Conservation (phyloP, 2,797 vertebrate genomes). For the Hirundo rustica region DNA sequence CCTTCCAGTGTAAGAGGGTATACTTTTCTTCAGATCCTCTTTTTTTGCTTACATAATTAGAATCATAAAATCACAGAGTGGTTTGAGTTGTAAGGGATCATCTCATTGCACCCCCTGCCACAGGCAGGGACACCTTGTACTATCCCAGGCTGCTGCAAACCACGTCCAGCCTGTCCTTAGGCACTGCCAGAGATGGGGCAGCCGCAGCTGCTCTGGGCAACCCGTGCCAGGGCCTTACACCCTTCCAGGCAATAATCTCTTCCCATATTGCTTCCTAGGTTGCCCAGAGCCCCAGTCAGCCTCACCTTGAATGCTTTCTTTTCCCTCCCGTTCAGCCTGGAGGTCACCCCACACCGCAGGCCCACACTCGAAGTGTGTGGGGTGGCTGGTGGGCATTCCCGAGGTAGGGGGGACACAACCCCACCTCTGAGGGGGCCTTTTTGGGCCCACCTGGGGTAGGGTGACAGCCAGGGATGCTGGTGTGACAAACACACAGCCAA, state of each 20-base stretch:
- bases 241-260: background rate
- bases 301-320: background rate
- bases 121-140: too few species aligned
- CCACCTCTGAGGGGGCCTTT: background rate
- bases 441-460: fast-evolving
- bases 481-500: background rate
- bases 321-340: background rate
- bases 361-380: background rate
- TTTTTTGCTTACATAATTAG: background rate
- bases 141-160: background rate
- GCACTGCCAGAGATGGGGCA: background rate
- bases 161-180: background rate
- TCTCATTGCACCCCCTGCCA: background rate
- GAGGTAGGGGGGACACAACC: background rate
- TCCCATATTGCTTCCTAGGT: background rate
- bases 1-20: background rate
- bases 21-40: background rate
- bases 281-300: background rate
- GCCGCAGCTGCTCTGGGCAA: background rate
- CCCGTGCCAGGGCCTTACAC: background rate
- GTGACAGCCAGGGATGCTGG: background rate
- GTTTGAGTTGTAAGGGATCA: background rate
- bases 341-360: background rate
- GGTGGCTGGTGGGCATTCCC: background rate
- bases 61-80: background rate